Evolutionary conservation across 2,113 vertebrate species (phyloP), one percentile per base, ranked within the genome.

Genomic region (Paracanthobrama guichenoti): DNA sequence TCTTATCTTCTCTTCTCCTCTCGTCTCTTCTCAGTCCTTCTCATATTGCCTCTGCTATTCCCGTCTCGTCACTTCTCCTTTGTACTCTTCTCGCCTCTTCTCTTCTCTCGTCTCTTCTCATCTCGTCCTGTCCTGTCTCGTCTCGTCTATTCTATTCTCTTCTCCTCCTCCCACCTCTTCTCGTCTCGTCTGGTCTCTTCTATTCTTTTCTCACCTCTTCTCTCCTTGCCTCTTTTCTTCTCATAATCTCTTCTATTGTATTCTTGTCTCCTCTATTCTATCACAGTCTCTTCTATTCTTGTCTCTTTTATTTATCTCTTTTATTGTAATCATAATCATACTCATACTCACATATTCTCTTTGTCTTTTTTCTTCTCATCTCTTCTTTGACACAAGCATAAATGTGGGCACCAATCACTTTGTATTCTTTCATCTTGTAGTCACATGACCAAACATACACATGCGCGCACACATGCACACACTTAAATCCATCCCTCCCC

Each of bases 151-250:
- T 35, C 4, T 57, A 5, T 6, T 35, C 46, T 48, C 12, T 48
- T 48, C 12, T 48, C 22, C 67, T 71, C 20, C 11, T 76, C 26
- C n/a, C 28, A 0, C 1, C 26, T 20, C 35, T 31, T 31, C 16
- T 53, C 35, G 53, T 64, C 50, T 13, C 12, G 31, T 81, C 18
- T 59, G 12, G 31, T 14, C 39, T 77, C 35, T 22, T 64, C 22
- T 60, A 42, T 13, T 11, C n/a, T 64, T 67, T 81, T 22, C 50
- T 14, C 24, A 76, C 83, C 84, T 81, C 14, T 89, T 71, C 88
- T 42, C 14, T 4, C 20, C 50, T 16, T 3, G 2, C 7, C 35
- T n/a, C 46, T 53, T 4, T 16, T 16, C 26, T 26, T 31, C 48
- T 53, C 50, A 86, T 74, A 59, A 11, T 22, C n/a, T 44, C 16